These are phyloP conservation scores for Huso huso DNA, from an alignment of 2,797 vertebrate species.

Conservation along the genomic window DNA sequence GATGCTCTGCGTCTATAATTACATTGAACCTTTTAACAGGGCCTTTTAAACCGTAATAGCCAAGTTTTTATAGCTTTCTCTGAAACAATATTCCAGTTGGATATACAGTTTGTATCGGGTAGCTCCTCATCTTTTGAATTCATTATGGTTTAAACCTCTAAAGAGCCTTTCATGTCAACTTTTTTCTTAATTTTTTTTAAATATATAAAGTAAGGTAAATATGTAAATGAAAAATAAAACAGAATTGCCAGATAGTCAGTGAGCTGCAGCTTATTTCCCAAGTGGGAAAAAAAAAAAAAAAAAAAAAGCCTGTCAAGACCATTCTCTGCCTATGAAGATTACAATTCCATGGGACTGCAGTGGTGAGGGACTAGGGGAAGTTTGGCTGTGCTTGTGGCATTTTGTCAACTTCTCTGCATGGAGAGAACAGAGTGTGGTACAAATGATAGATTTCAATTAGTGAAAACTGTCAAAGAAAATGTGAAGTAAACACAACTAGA, in stretches of 20 bases:
- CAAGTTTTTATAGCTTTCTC: no score
- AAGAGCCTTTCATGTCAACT: no score
- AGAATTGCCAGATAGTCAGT: slow-evolving; percentile 50
- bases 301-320: slow-evolving; percentile 50
- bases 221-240: no score
- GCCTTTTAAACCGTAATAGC: background rate
- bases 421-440: slow-evolving; percentile 31
- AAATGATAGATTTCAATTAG: slow-evolving; percentile 60
- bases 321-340: slow-evolving; percentile 56
- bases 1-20: slow-evolving; percentile 1
- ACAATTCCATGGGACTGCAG: slow-evolving; percentile 58
- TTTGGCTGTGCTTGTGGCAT: slow-evolving; percentile 58
- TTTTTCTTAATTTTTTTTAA: no score
- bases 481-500: background rate
- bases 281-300: slow-evolving; percentile 25
- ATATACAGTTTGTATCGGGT: no score
- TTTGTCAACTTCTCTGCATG: slow-evolving; percentile 42
- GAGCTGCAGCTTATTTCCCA: slow-evolving; percentile 54
- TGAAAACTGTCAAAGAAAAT: slow-evolving; percentile 5
- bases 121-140: no score
- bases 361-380: slow-evolving; percentile 56
- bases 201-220: no score
- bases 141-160: no score
- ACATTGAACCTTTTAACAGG: slow-evolving; percentile 13
- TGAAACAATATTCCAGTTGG: no score